A percentile compares a stretch with the other conserved stretches of the same genome.
Conservation (phyloP, 2,888 invertebrate species). For the Trachelus stipa region DNA sequence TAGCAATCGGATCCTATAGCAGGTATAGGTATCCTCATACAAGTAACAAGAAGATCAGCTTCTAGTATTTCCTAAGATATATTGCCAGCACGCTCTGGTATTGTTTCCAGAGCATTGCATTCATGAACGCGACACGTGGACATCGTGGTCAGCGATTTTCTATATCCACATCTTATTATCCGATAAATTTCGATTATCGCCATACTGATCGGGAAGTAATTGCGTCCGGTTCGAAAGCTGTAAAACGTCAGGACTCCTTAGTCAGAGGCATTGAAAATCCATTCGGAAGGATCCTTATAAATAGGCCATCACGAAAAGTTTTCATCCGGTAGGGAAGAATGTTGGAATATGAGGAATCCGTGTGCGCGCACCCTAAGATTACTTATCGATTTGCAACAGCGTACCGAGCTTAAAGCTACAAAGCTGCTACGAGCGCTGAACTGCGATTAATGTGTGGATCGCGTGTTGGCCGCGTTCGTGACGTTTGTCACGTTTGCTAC, state of each 20-base stretch:
- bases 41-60: not conserved
- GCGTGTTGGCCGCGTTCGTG: not conserved
- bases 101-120: not conserved
- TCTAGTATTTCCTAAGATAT: not conserved
- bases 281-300: not conserved
- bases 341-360: not conserved
- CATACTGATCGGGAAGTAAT: not conserved
- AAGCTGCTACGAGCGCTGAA: not conserved
- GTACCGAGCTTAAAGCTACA: not conserved
- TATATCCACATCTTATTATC: not conserved
- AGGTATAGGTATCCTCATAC: not conserved
- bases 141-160: not conserved
- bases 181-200: not conserved
- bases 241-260: not conserved
- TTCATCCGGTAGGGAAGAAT: not conserved
- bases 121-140: not conserved
- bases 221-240: not conserved
- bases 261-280: not conserved
- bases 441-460: slow-evolving; percentile 4
- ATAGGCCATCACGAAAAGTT: not conserved
- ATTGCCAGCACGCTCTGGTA: not conserved
- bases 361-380: not conserved
- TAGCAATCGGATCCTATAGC: not conserved
- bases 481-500: not conserved
- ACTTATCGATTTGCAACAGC: not conserved